A percentile compares a stretch with the other conserved stretches of the same genome.
phyloP scores from a whole-genome alignment of 2,888 invertebrate species.

The Latrodectus elegans region DNA sequence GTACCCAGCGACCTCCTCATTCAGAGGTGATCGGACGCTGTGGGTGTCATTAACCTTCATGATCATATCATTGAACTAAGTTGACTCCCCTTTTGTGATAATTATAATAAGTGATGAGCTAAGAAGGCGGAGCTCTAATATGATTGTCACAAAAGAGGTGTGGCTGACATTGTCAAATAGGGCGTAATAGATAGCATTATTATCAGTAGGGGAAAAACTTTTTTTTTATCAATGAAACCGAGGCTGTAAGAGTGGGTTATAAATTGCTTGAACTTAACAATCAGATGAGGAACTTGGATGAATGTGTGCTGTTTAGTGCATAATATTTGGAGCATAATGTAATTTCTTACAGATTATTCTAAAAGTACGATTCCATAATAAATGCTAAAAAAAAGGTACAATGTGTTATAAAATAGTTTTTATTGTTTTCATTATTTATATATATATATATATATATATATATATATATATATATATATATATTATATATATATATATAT shows the following conservation, averaged over 20 bases:
- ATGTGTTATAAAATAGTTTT: too few relatives aligned
- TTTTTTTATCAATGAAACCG: background rate
- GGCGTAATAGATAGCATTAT: background rate
- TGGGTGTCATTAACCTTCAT: constrained; percentile 43
- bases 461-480: too few relatives aligned
- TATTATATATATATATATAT: too few relatives aligned
- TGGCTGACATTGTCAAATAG: background rate
- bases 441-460: too few relatives aligned
- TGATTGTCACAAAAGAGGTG: constrained; percentile 7
- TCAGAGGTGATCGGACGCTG: constrained; percentile 28
- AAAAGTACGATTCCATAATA: too few relatives aligned
- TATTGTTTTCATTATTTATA: too few relatives aligned
- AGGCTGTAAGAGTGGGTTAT: background rate
- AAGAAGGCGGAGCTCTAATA: constrained; percentile 4
- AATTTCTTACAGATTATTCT: too few relatives aligned
- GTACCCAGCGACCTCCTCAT: background rate
- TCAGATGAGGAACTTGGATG: background rate
- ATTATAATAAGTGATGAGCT: constrained; percentile 21
- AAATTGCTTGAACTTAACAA: background rate
- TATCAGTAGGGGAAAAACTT: background rate
- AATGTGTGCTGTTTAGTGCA: background rate
- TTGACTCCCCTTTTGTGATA: background rate
- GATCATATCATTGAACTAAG: constrained; percentile 18
- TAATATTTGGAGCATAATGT: too few relatives aligned
- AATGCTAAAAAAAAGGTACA: too few relatives aligned